Base-by-base conservation (phyloP, 2,797 vertebrate species). In the Onychomys arenicola region DNA sequence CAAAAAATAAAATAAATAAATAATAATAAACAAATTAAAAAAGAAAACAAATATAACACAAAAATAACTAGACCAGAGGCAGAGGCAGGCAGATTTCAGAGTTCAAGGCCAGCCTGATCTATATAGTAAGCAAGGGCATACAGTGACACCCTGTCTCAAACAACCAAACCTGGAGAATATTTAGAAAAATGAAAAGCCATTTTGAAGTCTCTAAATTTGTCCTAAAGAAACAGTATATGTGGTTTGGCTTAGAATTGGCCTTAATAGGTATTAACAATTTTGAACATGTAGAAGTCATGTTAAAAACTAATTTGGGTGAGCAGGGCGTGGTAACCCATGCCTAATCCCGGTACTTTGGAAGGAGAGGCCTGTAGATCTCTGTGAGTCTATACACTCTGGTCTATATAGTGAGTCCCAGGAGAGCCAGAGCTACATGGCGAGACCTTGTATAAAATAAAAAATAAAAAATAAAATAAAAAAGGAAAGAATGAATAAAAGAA, bases 241-340 rank as follows among this genome's bases (percentile, higher is more conserved):
- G 27, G 69, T 91, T 78, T 75, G 40, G 6, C 16, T 96, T 80
- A 55, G 43, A 78, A 71, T 55, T 63, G 29, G 4, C 34, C 57
- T 81, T 67, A 7, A 61, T 91, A 95, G 76, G 40, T 61, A 40
- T 86, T 90, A 95, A 78, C n/a, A 11, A 52, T 89, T 95, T 59
- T 96, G 61, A 95, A 90, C 83, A 81, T 49, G 16, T 46, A 94
- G n/a, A 92, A 63, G 80, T 94, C 85, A 43, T 95, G 93, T 83
- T 61, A 40, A 91, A 95, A 86, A 89, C 57, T 23, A 40, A 55
- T 86, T 86, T 86, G 12, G 1, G 27, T 29, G 17, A 23, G 3
- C 2, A 14, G 29, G 61, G 5, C 59, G 13, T 67, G 61, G 9
- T 63, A 63, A 10, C 10, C 61, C 25, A 32, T 65, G 29, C 63